Evolutionary conservation across 2,888 invertebrate species (phyloP).

Genomic region (Clanis bilineata): DNA sequence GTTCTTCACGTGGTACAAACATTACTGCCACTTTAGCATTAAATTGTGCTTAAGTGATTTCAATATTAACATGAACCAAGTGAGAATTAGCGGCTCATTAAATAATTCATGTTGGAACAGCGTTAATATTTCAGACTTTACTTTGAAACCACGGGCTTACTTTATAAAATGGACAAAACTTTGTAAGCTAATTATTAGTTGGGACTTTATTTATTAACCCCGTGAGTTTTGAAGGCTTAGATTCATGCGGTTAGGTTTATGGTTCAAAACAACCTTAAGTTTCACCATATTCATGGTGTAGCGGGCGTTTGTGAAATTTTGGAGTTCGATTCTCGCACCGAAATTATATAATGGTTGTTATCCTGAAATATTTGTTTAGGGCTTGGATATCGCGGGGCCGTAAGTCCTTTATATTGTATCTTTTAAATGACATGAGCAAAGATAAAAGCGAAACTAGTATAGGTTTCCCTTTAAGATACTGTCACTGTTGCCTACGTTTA

Average conservation of each 20-base stretch:
- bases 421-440: too few species aligned
- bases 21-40: not conserved
- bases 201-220: not conserved
- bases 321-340: too few species aligned
- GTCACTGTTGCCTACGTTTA: too few species aligned
- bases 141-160: not conserved
- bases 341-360: too few species aligned
- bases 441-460: too few species aligned
- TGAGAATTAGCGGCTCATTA: not conserved
- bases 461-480: too few species aligned
- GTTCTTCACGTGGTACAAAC: not conserved
- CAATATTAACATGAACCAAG: not conserved
- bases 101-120: not conserved
- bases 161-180: slow-evolving; percentile 1
- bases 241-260: not conserved
- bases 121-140: not conserved
- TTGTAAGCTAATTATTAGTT: slow-evolving; percentile 6
- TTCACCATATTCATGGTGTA: not conserved
- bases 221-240: not conserved
- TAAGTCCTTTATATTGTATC: too few species aligned
- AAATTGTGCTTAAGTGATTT: not conserved
- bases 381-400: too few species aligned
- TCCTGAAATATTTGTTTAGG: too few species aligned
- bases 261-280: not conserved
- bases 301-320: too few species aligned